Conservation (phyloP, 2,888 invertebrate genomes). For the Catocala nupta region DNA sequence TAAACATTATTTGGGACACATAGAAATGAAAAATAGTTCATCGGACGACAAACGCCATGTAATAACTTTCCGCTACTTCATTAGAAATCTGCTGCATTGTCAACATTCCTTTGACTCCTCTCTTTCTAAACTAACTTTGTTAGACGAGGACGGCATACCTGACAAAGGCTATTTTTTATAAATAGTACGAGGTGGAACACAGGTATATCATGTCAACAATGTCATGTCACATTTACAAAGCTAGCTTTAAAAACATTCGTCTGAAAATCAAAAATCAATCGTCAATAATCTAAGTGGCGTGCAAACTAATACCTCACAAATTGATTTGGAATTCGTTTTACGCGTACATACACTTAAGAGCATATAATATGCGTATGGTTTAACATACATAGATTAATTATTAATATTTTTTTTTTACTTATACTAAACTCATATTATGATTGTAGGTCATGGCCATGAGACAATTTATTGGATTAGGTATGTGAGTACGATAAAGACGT, state of each 20-base stretch:
- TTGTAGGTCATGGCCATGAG: no score
- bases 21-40: conserved; percentile 66
- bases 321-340: no score
- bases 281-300: no score
- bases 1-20: conserved; percentile 74
- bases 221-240: conserved; percentile 36
- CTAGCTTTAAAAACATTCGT: conserved; percentile 4
- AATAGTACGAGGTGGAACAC: conserved; percentile 3
- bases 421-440: no score
- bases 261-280: no score
- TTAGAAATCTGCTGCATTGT: conserved; percentile 29
- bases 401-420: no score
- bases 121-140: conserved; percentile 17
- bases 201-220: conserved; percentile 41
- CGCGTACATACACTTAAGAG: no score
- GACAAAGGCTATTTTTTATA: conserved; percentile 18
- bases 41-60: conserved; percentile 50
- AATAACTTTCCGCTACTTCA: conserved; percentile 42
- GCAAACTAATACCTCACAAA: not conserved
- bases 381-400: no score
- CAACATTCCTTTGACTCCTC: conserved; percentile 26
- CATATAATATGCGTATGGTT: no score
- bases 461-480: no score
- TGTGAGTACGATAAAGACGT: no score
- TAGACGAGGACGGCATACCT: conserved; percentile 23